Conservation (phyloP, 2,888 invertebrate genomes). For the Galerucella calmariensis region DNA sequence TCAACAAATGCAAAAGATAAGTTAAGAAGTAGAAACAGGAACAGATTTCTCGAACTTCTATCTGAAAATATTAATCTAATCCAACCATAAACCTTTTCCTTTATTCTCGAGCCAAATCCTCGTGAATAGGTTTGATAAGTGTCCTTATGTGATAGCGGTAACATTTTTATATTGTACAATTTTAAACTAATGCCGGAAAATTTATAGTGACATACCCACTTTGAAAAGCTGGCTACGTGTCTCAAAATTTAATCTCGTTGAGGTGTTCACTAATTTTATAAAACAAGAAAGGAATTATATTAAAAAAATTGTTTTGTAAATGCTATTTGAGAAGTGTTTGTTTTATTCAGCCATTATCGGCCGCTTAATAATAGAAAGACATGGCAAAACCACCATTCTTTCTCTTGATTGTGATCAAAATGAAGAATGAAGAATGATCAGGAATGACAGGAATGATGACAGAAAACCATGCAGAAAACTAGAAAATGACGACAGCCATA, state of each 20-base stretch:
- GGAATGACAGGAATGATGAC: too few species aligned
- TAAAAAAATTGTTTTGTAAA: neutral
- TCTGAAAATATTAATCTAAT: conserved; percentile 91
- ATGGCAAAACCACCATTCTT: conserved; percentile 10
- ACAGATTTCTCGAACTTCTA: conserved; percentile 91
- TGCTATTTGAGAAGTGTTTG: neutral
- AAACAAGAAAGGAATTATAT: neutral
- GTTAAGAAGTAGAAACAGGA: conserved; percentile 91
- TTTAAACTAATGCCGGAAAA: conserved; percentile 5
- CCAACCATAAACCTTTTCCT: conserved; percentile 82
- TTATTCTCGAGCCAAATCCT: conserved; percentile 73
- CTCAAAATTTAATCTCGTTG: conserved; percentile 16
- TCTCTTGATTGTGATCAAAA: neutral
- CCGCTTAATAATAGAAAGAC: conserved; percentile 35
- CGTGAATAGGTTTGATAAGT: conserved; percentile 69
- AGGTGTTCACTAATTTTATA: neutral
- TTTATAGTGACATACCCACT: conserved; percentile 21
- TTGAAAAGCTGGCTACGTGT: conserved; percentile 29
- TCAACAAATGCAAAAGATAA: conserved; percentile 97
- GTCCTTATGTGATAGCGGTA: conserved; percentile 83
- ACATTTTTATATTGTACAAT: conserved; percentile 67
- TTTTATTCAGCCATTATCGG: conserved; percentile 46
- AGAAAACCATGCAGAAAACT: too few species aligned
- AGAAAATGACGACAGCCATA: neutral
- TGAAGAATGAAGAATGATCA: too few species aligned